Base-by-base conservation (phyloP, 2,888 invertebrate species). In the Eustalomyia histrio region DNA sequence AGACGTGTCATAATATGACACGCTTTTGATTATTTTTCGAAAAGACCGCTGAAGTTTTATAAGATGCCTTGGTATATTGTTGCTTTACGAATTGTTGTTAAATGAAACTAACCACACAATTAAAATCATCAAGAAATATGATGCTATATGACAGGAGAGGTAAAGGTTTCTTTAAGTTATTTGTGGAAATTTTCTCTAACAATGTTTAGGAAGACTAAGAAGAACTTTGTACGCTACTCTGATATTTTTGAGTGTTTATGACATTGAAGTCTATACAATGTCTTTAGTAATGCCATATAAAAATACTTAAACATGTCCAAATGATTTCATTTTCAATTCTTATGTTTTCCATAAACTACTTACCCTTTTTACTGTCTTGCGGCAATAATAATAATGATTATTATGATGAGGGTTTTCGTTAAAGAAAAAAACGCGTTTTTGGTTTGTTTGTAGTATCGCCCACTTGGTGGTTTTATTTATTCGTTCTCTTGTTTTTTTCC, bases 181-280 rank as follows among this genome's bases (percentile, higher is more conserved):
- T 50, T 69, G 43, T 61, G 47, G 24, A 60, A 47, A 67, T 67
- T 67, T 72, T 39, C 60, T 52, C 18, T 9, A 14, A 7, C 33
- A 21, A 21, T 16, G 61, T 43, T 39, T 39, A 17, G 52, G 53
- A 64, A 21, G 53, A 61, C 8, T 17, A 33, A 12, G 1, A 53
- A 16, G 21, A 52, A 35, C 21, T 18, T 33, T 67, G 24, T 65
- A 39, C 43, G 57, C 55, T 55, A 18, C 21, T 14, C 72, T 78
- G 72, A 67, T 67, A 78, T 55, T 61, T 78, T 67, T 39, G 67
- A 78, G 78, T 72, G 78, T 72, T 78, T 72, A 72, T 72, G 72
- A 78, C 72, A 78, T 65, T 72, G 78, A 78, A 78, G 78, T 72
- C 78, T 72, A 60, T 78, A 78, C 65, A 78, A 72, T 78, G 72